Conservation (phyloP, 2,797 vertebrate genomes). For the Acipenser oxyrinchus region DNA sequence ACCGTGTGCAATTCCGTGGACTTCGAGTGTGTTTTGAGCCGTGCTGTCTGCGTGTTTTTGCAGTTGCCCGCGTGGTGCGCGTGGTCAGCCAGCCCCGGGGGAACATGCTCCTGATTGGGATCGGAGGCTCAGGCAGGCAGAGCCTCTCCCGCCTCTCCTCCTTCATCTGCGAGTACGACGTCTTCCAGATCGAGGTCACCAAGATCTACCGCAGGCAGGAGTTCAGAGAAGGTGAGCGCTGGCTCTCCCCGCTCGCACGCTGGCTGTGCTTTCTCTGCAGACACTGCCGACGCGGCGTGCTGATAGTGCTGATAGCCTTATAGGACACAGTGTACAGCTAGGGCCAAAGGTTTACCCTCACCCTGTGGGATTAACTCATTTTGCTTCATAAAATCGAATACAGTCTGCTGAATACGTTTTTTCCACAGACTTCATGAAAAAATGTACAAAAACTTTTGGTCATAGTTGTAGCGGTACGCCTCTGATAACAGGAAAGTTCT, state of each 20-base stretch:
- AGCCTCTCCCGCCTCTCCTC: constrained; percentile 75
- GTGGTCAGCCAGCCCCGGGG: constrained; percentile 81
- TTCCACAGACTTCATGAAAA: no score
- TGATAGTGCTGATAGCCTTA: no score
- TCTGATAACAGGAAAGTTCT: no score
- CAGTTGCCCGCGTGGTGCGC: constrained; percentile 61
- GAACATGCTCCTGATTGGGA: constrained; percentile 82
- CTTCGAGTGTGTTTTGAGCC: background rate
- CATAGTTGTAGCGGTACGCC: no score
- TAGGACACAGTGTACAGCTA: no score
- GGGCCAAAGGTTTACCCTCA: no score
- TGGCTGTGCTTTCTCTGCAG: constrained; percentile 11
- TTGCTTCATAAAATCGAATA: no score
- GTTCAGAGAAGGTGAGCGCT: constrained; percentile 70
- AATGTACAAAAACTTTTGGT: no score
- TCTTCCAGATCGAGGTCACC: constrained; percentile 79
- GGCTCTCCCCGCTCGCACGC: background rate
- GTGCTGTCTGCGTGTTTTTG: background rate
- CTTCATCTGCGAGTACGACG: constrained; percentile 67
- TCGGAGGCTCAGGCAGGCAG: constrained; percentile 78
- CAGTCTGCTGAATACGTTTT: no score
- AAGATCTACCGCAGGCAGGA: constrained; percentile 76
- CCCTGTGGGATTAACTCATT: no score
- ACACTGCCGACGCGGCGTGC: no score
- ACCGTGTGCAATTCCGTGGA: no score